These are phyloP conservation scores for Ictidomys tridecemlineatus DNA, from an alignment of 2,113 vertebrate species.

Conservation along the genomic window DNA sequence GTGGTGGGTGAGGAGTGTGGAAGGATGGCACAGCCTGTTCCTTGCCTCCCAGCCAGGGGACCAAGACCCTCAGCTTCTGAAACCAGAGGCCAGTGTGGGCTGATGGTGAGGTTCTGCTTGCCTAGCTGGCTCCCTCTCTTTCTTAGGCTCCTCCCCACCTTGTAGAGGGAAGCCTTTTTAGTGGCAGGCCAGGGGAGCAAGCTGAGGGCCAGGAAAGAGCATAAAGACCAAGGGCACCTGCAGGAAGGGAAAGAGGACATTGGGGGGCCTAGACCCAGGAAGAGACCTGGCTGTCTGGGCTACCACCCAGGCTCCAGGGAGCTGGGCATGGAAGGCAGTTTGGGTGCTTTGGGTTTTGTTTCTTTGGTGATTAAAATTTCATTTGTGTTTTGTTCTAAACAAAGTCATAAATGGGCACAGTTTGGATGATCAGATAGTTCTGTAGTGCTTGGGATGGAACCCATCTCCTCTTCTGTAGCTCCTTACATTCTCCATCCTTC, in stretches of 20 bases:
- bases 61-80: background rate
- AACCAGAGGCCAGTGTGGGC: background rate
- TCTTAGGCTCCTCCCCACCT: too few species aligned
- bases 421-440: background rate
- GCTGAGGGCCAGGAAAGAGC: too few species aligned
- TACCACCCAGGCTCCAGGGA: background rate
- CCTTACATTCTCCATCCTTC: background rate
- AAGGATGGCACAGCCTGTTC: background rate
- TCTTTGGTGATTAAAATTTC: background rate
- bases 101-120: background rate
- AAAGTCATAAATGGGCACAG: background rate
- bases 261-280: background rate
- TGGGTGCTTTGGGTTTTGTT: background rate
- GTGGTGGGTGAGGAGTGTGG: constrained; percentile 49
- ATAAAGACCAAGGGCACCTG: background rate
- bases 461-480: background rate
- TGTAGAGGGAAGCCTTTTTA: background rate
- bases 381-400: background rate
- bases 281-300: background rate
- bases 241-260: background rate
- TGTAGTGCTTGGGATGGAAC: background rate
- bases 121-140: too few species aligned
- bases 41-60: too few species aligned
- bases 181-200: background rate
- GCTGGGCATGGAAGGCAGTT: background rate